Conservation (phyloP, 2,113 vertebrate genomes). For the Pagrus major region DNA sequence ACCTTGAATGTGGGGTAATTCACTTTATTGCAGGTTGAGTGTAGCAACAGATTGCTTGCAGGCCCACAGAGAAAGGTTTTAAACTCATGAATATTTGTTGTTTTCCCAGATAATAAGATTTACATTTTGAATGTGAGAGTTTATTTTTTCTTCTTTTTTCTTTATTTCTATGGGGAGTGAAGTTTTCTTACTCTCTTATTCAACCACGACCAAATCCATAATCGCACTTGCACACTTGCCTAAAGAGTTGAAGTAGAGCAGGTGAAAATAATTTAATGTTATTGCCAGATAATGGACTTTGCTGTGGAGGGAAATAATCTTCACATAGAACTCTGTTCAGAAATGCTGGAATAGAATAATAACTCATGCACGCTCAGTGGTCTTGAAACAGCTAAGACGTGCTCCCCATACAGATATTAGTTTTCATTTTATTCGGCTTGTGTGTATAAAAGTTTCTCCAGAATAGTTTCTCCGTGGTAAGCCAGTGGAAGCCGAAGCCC, state of each 20-base stretch:
- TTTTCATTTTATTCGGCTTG: background rate
- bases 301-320: background rate
- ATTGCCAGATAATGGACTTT: background rate
- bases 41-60: background rate
- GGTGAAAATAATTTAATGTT: background rate
- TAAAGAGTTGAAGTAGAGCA: background rate
- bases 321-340: background rate
- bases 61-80: background rate
- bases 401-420: background rate
- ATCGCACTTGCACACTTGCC: background rate
- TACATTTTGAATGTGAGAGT: too few relatives aligned
- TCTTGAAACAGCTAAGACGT: background rate
- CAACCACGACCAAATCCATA: background rate
- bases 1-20: slow-evolving; percentile 11
- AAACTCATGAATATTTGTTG: background rate
- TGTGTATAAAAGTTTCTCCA: background rate
- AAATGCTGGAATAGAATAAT: background rate
- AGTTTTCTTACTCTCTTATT: background rate
- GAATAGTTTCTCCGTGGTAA: background rate
- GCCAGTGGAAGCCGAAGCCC: background rate
- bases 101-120: background rate
- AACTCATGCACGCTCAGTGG: background rate
- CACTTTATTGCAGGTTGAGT: slow-evolving; percentile 10
- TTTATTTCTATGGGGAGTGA: background rate
- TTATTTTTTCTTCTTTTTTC: background rate